Evolutionary conservation across 2,888 invertebrate genomes (phyloP), one percentile per base, ranked within the genome.

Genomic region (Calameuta pallipes): DNA sequence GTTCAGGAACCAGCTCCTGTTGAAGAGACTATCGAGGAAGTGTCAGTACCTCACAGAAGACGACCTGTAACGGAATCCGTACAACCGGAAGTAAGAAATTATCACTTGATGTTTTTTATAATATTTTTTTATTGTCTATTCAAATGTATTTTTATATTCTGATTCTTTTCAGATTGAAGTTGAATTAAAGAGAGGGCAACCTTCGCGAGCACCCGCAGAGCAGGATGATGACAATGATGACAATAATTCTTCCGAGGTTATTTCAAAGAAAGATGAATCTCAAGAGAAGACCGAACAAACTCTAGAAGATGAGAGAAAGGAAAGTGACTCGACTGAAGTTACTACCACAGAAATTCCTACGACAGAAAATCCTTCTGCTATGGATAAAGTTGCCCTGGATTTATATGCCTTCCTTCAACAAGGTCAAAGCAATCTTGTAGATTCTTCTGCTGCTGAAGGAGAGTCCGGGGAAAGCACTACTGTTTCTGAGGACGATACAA

Each of bases 381-480:
- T 96, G 95, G 96, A 96, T 88, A 96, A 97, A 92, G 96, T 96
- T 0, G 97, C 97, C 15, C 92, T 96, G 23, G 97, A 97, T 86
- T 92, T 97, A 74, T 97, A 97, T 87, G 97, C 97, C 0, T 96
- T 96, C 85, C 92, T 96, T 75, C 94, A 94, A 86, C 94, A 94
- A 81, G 94, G 94, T 1, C 94, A 94, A 82, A 93, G 92, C 83
- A 92, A 93, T 56, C 82, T 91, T 11, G 88, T 91, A 1, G 91
- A 91, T 76, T 82, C 85, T 9, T 78, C 81, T 0, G 84, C 80
- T 11, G 79, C 84, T 11, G 81, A 79, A 13, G 83, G 83, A 35
- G 94, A 94, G 15, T 91, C 94, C 35, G 81, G 76, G 1, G 89
- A 89, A n/a, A 83, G 80, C 31, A 95, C 95, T 82, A 94, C 92